phyloP scores from a whole-genome alignment of 2,888 invertebrate species.

The Erebia epiphron region DNA sequence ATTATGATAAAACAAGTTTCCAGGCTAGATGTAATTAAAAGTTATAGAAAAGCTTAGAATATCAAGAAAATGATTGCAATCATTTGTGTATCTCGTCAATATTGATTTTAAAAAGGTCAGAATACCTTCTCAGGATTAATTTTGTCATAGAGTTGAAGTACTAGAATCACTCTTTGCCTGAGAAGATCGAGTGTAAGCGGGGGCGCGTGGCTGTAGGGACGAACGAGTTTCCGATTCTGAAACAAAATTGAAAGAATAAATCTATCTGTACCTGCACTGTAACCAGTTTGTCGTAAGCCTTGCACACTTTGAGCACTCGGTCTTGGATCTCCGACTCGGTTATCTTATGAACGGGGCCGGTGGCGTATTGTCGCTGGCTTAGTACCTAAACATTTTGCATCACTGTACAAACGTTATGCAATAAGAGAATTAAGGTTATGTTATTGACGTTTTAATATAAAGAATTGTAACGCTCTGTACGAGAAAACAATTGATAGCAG shows the following conservation, averaged over 20 bases:
- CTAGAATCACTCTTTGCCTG: constrained; percentile 94
- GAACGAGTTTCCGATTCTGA: constrained; percentile 86
- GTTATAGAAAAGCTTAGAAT: too few species aligned
- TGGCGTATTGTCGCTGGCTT: constrained; percentile 60
- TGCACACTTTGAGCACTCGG: constrained; percentile 93
- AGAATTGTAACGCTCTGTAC: constrained; percentile 6
- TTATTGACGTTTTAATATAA: constrained; percentile 30
- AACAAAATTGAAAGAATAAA: constrained; percentile 73
- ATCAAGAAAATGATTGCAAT: too few species aligned
- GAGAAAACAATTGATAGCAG: background rate
- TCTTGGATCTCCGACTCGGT: constrained; percentile 87
- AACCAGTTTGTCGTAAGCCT: constrained; percentile 94
- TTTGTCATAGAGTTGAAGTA: constrained; percentile 99
- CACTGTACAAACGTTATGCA: constrained; percentile 78
- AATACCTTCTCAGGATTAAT: constrained; percentile 95
- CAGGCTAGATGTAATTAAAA: too few species aligned
- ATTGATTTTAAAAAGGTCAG: constrained; percentile 15
- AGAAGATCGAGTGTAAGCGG: constrained; percentile 93
- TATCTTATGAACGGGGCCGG: constrained; percentile 74
- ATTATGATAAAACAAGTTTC: too few species aligned
- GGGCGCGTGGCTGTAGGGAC: constrained; percentile 89
- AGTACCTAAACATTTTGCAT: constrained; percentile 74
- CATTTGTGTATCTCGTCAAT: background rate
- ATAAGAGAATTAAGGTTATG: constrained; percentile 75
- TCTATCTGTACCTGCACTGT: constrained; percentile 88